A percentile compares a stretch with the other conserved stretches of the same genome.
Conservation (phyloP, 2,113 vertebrate genomes). For the Epinephelus fuscoguttatus region DNA sequence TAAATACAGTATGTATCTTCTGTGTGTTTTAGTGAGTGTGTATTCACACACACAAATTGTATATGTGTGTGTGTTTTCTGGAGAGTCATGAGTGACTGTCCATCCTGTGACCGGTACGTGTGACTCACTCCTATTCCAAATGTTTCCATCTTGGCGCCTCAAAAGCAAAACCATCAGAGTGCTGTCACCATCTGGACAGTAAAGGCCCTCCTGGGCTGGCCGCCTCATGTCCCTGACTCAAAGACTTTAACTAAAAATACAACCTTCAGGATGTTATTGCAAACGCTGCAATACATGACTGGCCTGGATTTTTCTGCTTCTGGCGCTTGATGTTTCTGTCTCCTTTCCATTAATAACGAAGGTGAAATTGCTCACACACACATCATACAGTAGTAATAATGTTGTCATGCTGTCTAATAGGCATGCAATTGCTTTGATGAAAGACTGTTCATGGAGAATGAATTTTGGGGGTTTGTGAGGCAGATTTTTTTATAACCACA, state of each 20-base stretch:
- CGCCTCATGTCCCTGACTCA: constrained; percentile 58
- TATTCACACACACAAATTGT: not conserved
- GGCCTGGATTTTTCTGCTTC: constrained; percentile 64
- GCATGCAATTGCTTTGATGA: constrained; percentile 49
- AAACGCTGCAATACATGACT: constrained; percentile 73
- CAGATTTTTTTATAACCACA: constrained; percentile 18
- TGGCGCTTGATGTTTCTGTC: constrained; percentile 59
- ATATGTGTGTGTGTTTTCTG: constrained; percentile 42
- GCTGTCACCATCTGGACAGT: constrained; percentile 61
- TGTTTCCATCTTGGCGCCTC: constrained; percentile 71
- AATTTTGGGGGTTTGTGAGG: not conserved
- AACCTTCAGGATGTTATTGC: constrained; percentile 79
- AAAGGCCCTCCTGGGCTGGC: constrained; percentile 55
- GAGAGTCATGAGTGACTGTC: constrained; percentile 52
- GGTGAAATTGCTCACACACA: constrained; percentile 68
- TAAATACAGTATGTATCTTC: constrained; percentile 8
- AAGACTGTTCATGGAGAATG: constrained; percentile 47
- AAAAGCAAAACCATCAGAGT: constrained; percentile 56
- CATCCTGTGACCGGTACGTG: constrained; percentile 71
- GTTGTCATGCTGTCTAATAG: constrained; percentile 45
- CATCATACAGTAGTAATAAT: constrained; percentile 63
- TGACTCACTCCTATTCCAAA: constrained; percentile 74
- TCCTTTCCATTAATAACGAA: constrained; percentile 72
- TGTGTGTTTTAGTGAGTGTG: constrained; percentile 7
- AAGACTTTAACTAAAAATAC: constrained; percentile 75